These are phyloP conservation scores for Sylvicapra grimmia DNA, from an alignment of 2,113 vertebrate species.

Conservation along the genomic window DNA sequence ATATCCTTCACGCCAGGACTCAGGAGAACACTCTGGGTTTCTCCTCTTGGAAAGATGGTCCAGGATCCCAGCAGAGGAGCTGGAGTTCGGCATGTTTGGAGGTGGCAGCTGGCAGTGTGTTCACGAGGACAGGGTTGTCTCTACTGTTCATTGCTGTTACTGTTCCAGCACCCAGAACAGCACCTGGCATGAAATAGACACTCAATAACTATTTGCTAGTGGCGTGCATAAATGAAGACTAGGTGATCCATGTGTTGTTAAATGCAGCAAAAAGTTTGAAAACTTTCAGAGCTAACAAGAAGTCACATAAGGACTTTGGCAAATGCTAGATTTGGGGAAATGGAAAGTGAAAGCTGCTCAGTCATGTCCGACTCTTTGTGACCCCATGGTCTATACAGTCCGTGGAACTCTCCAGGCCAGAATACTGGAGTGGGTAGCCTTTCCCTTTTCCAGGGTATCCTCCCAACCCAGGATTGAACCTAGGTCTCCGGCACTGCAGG, in stretches of 20 bases:
- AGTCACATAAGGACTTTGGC: neutral
- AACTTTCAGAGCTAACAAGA: neutral
- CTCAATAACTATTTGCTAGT: neutral
- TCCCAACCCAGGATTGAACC: neutral
- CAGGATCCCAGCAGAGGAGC: neutral
- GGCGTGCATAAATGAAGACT: neutral
- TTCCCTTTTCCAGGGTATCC: neutral
- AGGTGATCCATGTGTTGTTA: neutral
- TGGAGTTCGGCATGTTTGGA: neutral
- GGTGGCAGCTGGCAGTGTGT: neutral
- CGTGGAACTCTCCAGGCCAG: neutral
- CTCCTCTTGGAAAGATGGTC: neutral
- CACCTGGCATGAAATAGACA: neutral
- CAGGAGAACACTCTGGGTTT: neutral
- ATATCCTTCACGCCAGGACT: neutral
- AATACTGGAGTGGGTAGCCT: neutral
- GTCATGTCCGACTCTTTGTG: neutral
- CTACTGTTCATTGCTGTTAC: neutral
- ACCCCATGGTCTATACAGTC: neutral
- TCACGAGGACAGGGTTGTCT: neutral
- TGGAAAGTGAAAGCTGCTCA: neutral
- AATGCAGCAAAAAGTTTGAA: neutral
- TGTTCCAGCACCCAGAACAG: neutral
- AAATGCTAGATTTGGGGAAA: neutral
- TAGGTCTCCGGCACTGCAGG: neutral